phyloP scores from a whole-genome alignment of 35 echinoderm and acorn worm species.

The Lytechinus variegatus region DNA sequence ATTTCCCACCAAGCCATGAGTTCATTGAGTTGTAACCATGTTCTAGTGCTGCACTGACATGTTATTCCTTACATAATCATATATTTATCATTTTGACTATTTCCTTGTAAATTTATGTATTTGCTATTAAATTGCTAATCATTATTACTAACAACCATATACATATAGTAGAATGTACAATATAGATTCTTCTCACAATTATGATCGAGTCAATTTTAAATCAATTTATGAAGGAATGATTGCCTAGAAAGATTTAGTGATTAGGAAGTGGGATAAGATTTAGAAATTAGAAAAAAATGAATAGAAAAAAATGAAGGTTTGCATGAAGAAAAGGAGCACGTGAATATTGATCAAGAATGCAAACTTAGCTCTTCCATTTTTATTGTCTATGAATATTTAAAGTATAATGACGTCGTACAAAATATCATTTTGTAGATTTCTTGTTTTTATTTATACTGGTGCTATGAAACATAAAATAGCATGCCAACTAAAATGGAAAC shows the following conservation, averaged over 20 bases:
- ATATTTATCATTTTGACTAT: not conserved
- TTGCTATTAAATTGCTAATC: not conserved
- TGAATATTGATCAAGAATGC: not conserved
- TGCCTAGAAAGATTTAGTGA: not conserved
- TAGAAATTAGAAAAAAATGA: too few species aligned
- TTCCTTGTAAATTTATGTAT: not conserved
- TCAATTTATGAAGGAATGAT: not conserved
- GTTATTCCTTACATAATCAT: not conserved
- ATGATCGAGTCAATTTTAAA: not conserved
- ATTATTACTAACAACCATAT: slow-evolving; percentile 21
- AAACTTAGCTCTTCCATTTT: not conserved
- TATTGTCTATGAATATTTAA: not conserved
- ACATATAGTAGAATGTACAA: not conserved
- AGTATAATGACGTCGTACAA: not conserved
- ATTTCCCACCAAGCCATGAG: not conserved
- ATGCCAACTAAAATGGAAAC: not conserved
- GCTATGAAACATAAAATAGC: not conserved
- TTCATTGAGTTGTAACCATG: not conserved
- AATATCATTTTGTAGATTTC: not conserved
- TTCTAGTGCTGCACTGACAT: not conserved
- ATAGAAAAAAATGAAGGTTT: not conserved
- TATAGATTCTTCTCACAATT: not conserved
- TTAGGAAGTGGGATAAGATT: too few species aligned
- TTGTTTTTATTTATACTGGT: not conserved
- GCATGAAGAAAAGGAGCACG: not conserved